These are phyloP conservation scores for Syndactyla subalaris DNA, from an alignment of 2,797 vertebrate species.

Conservation along the genomic window DNA sequence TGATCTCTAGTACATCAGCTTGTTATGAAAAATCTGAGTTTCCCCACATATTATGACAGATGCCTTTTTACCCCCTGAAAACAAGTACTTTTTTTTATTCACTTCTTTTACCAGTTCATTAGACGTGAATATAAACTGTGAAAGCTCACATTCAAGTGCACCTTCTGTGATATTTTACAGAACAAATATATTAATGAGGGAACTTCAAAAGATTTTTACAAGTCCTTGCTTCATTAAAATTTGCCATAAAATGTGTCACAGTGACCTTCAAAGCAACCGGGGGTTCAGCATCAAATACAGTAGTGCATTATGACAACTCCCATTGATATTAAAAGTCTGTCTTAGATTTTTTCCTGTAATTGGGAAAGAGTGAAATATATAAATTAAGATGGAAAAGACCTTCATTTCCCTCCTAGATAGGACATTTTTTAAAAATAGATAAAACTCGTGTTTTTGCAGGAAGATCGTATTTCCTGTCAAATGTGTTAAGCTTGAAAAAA, in stretches of 20 bases:
- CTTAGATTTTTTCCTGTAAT: background rate
- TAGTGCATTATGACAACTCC: background rate
- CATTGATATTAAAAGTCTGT: background rate
- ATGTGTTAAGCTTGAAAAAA: constrained; percentile 8
- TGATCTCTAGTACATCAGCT: background rate
- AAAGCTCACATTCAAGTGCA: background rate
- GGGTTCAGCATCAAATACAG: background rate
- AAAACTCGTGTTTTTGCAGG: background rate
- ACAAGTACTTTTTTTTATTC: background rate
- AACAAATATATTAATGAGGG: constrained; percentile 10
- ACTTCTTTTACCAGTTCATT: constrained; percentile 2
- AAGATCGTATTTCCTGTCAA: constrained; percentile 33
- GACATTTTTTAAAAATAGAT: background rate
- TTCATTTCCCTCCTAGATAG: background rate
- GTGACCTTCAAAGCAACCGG: background rate
- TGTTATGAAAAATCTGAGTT: background rate
- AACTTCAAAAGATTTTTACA: constrained; percentile 41
- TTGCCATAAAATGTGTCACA: background rate
- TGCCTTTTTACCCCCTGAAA: background rate
- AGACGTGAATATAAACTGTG: background rate
- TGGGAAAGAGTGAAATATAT: background rate
- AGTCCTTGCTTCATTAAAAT: constrained; percentile 38
- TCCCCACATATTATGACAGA: background rate
- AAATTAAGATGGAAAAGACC: background rate
- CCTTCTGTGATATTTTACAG: constrained; percentile 23